A percentile compares a stretch with the other conserved stretches of the same genome.
These are phyloP conservation scores for Monomorium pharaonis DNA, from an alignment of 1,140 invertebrate species.

Conservation along the genomic window DNA sequence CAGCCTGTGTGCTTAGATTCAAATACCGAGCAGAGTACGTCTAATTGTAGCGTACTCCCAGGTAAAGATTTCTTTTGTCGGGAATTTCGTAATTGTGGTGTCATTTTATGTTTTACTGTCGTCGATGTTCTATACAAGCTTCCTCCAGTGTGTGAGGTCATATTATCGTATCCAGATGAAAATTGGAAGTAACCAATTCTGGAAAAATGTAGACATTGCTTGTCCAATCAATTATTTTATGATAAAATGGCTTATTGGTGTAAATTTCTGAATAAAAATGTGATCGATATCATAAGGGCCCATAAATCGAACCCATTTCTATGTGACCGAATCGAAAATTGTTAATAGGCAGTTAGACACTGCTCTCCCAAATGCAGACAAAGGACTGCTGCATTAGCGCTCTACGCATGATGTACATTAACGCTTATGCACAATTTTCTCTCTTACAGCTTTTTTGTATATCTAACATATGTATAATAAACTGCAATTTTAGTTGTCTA, in stretches of 20 bases:
- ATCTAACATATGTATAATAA: constrained; percentile 43
- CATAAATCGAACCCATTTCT: constrained; percentile 24
- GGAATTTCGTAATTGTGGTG: constrained; percentile 63
- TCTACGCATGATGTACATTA: constrained; percentile 69
- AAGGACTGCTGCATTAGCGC: constrained; percentile 70
- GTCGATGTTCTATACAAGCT: constrained; percentile 44
- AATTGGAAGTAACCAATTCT: constrained; percentile 73
- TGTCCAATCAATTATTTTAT: constrained; percentile 25
- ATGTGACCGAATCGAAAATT: constrained; percentile 5
- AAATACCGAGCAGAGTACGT: constrained; percentile 72
- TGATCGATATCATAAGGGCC: constrained; percentile 14
- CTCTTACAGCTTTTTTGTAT: constrained; percentile 55
- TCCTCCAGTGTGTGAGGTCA: constrained; percentile 37
- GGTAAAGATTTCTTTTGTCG: constrained; percentile 83
- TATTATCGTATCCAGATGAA: constrained; percentile 68
- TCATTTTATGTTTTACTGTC: constrained; percentile 52
- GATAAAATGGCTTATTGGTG: constrained; percentile 9
- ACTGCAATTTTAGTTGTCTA: constrained; percentile 35
- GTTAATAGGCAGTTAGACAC: constrained; percentile 22
- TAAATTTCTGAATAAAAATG: constrained; percentile 20
- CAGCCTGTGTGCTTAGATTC: constrained; percentile 86
- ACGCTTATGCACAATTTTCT: constrained; percentile 62
- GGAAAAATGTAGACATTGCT: constrained; percentile 61
- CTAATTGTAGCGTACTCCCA: constrained; percentile 86
- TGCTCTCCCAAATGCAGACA: constrained; percentile 59